Evolutionary conservation across 2,888 invertebrate genomes (phyloP).

Genomic region (Pollenia angustigena): DNA sequence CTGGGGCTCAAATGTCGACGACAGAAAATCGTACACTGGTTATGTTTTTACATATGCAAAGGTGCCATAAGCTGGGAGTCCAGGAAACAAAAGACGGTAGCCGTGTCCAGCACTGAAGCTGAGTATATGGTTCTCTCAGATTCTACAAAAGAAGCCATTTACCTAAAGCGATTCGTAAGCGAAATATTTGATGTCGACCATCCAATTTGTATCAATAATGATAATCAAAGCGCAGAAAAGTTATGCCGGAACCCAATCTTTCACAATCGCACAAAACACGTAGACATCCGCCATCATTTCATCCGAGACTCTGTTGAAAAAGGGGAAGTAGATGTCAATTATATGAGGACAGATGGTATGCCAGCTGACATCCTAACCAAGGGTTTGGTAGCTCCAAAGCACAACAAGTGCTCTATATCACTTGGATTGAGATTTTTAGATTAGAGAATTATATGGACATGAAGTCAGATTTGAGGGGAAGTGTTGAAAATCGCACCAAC

Average conservation of each 20-base stretch:
- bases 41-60: constrained; percentile 44
- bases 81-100: constrained; percentile 33
- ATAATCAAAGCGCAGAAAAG: constrained; percentile 56
- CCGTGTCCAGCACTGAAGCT: constrained; percentile 31
- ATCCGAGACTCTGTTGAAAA: constrained; percentile 28
- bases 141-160: constrained; percentile 44
- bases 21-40: constrained; percentile 61
- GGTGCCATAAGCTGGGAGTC: constrained; percentile 22
- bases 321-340: constrained; percentile 34
- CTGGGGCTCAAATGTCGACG: constrained; percentile 54
- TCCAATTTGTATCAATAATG: constrained; percentile 43
- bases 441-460: constrained; percentile 1
- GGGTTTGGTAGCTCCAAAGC: constrained; percentile 43
- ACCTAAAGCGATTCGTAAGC: background rate
- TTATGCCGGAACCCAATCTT: constrained; percentile 2
- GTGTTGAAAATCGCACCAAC: too few relatives aligned
- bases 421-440: constrained; percentile 40
- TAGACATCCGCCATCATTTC: too few relatives aligned
- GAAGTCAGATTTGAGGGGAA: constrained; percentile 39
- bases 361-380: constrained; percentile 59
- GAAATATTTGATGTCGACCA: constrained; percentile 41
- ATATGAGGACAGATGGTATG: constrained; percentile 51
- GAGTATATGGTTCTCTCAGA: constrained; percentile 21
- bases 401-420: constrained; percentile 39
- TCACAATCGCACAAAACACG: constrained; percentile 44